Percentiles rank a stretch among this genome's conserved stretches.
Evolutionary conservation across 2,797 vertebrate genomes (phyloP).

Genomic region (Holocentrus rufus): DNA sequence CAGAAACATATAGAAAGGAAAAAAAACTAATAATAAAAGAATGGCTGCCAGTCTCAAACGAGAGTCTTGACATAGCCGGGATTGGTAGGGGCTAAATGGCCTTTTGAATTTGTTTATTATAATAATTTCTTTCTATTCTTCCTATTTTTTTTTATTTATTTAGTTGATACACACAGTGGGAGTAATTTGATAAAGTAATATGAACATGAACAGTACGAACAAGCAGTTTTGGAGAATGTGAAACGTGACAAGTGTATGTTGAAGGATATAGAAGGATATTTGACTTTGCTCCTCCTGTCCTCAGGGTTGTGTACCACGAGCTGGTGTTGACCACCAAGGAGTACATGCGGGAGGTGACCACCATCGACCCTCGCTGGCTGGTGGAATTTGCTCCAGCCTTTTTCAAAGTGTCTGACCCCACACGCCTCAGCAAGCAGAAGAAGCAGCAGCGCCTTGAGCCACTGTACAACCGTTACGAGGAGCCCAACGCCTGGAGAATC

Average conservation of each 20-base stretch:
- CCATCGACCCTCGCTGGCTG: conserved; percentile 97
- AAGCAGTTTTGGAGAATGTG: no score
- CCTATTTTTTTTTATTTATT: no score
- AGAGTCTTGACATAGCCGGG: no score
- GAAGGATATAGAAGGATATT: no score
- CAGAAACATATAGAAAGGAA: no score
- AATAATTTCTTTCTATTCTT: no score
- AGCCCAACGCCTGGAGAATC: conserved; percentile 98
- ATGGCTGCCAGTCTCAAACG: no score
- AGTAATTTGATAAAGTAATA: neutral
- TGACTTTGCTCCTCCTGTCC: neutral
- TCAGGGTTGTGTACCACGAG: conserved; percentile 98
- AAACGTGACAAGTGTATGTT: no score
- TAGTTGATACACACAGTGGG: neutral
- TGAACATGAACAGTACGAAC: no score
- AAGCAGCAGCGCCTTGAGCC: conserved; percentile 97
- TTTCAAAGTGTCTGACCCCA: conserved; percentile 98
- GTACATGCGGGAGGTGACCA: conserved; percentile 98
- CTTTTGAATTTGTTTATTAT: neutral
- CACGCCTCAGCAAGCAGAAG: conserved; percentile 99
- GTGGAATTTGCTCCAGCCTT: conserved; percentile 97
- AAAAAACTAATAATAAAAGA: no score
- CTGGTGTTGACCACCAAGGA: conserved; percentile 98
- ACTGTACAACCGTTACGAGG: conserved; percentile 97
- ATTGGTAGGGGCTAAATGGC: no score